Conservation (phyloP, 2,113 vertebrate genomes). For the Nothocercus julius region DNA sequence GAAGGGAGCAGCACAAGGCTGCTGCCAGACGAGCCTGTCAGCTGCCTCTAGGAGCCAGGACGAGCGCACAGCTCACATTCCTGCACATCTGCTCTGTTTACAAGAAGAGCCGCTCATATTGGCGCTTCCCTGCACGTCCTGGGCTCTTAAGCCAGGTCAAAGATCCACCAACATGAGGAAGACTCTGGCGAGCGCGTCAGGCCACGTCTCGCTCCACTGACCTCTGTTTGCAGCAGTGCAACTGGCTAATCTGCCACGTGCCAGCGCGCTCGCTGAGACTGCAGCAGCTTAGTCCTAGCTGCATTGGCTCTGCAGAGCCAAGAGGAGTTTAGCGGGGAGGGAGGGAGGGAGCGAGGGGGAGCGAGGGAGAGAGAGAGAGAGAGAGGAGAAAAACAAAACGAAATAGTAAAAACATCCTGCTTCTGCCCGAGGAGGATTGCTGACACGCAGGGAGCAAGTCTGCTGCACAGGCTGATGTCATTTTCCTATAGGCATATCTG, state of each 20-base stretch:
- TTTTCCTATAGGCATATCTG: background rate
- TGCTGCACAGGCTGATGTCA: constrained; percentile 33
- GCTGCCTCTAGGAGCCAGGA: background rate
- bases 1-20: background rate
- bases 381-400: background rate
- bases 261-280: background rate
- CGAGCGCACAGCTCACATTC: background rate
- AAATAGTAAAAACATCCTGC: background rate
- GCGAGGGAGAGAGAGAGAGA: too few relatives aligned
- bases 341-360: too few relatives aligned
- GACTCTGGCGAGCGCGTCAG: fast-evolving
- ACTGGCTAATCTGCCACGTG: background rate
- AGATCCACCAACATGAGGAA: background rate
- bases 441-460: constrained; percentile 19
- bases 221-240: background rate
- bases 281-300: constrained; percentile 19
- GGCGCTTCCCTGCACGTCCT: background rate
- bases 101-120: fast-evolving
- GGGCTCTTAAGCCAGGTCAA: background rate
- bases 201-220: background rate
- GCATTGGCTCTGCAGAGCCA: constrained; percentile 54
- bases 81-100: fast-evolving
- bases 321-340: background rate
- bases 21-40: background rate
- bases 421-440: constrained; percentile 25